A percentile compares a stretch with the other conserved stretches of the same genome.
Evolutionary conservation across 2,888 invertebrate genomes (phyloP).

Genomic region (Serrognathus titanus): DNA sequence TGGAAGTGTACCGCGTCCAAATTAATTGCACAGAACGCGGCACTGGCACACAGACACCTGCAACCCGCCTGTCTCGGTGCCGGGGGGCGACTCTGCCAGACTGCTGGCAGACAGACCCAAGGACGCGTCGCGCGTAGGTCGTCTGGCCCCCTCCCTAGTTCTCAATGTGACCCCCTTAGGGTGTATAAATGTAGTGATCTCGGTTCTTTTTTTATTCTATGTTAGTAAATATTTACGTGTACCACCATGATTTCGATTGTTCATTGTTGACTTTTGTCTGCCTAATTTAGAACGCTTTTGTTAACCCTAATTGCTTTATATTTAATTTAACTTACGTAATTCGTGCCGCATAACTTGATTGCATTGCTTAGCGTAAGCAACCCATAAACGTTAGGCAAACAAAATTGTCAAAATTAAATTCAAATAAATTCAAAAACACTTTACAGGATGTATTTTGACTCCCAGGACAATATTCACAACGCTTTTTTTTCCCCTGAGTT

Average conservation of each 20-base stretch:
- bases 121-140: slow-evolving; percentile 37
- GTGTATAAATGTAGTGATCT: slow-evolving; percentile 25
- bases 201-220: slow-evolving; percentile 7
- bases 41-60: slow-evolving; percentile 19
- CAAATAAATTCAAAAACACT: too few relatives aligned
- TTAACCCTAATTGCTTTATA: too few relatives aligned
- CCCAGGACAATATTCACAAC: too few relatives aligned
- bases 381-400: too few relatives aligned
- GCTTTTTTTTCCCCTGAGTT: too few relatives aligned
- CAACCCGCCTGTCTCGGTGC: slow-evolving; percentile 21
- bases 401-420: too few relatives aligned
- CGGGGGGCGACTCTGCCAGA: slow-evolving; percentile 34
- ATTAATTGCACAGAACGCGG: slow-evolving; percentile 15
- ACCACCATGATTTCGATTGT: not conserved
- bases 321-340: too few relatives aligned
- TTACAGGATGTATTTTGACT: too few relatives aligned
- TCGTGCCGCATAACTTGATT: too few relatives aligned
- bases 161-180: slow-evolving; percentile 33
- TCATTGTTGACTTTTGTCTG: not conserved
- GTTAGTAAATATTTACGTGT: slow-evolving; percentile 22
- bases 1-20: slow-evolving; percentile 4
- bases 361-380: too few relatives aligned
- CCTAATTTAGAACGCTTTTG: too few relatives aligned
- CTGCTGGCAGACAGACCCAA: slow-evolving; percentile 38
- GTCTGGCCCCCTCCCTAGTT: slow-evolving; percentile 26